These are phyloP conservation scores for Synanceia verrucosa DNA, from an alignment of 2,797 vertebrate species.

Conservation along the genomic window DNA sequence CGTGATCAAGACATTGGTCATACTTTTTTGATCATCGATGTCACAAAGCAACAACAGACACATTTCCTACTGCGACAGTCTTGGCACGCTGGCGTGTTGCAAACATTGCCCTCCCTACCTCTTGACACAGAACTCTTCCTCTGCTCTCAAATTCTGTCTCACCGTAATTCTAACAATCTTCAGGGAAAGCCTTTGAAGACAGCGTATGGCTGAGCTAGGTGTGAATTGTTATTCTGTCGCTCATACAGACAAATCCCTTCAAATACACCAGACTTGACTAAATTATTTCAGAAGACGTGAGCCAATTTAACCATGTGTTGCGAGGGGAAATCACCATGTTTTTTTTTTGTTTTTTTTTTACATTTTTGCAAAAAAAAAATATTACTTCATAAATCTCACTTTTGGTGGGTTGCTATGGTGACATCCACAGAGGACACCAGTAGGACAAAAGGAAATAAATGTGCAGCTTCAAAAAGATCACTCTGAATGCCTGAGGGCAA, in stretches of 20 bases:
- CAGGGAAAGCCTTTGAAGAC: slow-evolving; percentile 57
- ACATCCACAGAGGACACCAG: slow-evolving; percentile 41
- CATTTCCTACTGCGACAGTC: slow-evolving; percentile 19
- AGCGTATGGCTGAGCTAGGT: slow-evolving; percentile 36
- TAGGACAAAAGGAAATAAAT: slow-evolving; percentile 60
- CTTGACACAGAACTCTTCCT: slow-evolving; percentile 52
- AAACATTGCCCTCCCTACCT: slow-evolving; percentile 41
- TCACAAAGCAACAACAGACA: background rate
- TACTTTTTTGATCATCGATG: background rate
- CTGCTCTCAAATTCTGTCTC: slow-evolving; percentile 39
- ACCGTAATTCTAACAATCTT: slow-evolving; percentile 46
- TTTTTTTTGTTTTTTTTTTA: background rate
- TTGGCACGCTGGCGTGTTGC: slow-evolving; percentile 22
- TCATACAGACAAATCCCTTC: slow-evolving; percentile 67
- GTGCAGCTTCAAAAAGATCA: slow-evolving; percentile 56
- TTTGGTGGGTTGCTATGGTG: slow-evolving; percentile 65
- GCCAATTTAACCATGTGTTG: slow-evolving; percentile 55
- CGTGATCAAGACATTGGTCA: background rate
- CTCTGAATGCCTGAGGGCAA: slow-evolving; percentile 43
- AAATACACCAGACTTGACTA: slow-evolving; percentile 57
- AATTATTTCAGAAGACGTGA: slow-evolving; percentile 65
- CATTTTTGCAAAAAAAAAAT: slow-evolving; percentile 24
- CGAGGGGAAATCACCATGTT: slow-evolving; percentile 24
- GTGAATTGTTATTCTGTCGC: slow-evolving; percentile 64
- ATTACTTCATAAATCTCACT: slow-evolving; percentile 54